These are phyloP conservation scores for Heliothis peltigera DNA, from an alignment of 2,888 invertebrate genomes.

Conservation along the genomic window DNA sequence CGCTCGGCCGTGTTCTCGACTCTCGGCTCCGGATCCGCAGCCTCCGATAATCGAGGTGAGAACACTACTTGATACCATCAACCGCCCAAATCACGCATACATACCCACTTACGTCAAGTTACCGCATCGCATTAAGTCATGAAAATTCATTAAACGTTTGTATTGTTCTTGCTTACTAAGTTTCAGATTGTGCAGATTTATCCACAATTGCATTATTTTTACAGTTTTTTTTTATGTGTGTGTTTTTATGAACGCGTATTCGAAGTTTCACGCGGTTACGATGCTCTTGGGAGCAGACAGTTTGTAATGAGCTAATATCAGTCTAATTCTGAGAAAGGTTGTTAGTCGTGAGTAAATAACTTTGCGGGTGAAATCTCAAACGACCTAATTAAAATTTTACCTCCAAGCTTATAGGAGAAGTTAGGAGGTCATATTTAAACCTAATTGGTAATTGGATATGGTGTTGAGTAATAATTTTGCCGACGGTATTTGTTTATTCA, in stretches of 20 bases:
- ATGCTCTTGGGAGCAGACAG: constrained; percentile 19
- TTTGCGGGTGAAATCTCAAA: constrained; percentile 24
- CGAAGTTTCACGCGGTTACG: background rate
- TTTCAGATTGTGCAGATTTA: constrained; percentile 9
- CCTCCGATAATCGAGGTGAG: constrained; percentile 69
- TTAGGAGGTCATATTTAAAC: constrained; percentile 10
- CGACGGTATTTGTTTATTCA: background rate
- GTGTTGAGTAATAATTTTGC: background rate
- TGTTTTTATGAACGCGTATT: background rate
- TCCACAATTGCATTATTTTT: background rate
- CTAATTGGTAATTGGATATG: constrained; percentile 17
- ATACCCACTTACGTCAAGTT: background rate
- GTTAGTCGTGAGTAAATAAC: constrained; percentile 17
- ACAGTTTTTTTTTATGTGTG: background rate
- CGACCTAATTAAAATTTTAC: constrained; percentile 20
- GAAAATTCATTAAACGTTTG: constrained; percentile 17
- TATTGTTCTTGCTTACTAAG: constrained; percentile 9
- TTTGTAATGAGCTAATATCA: constrained; percentile 9
- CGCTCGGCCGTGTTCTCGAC: constrained; percentile 72
- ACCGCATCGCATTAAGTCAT: constrained; percentile 6
- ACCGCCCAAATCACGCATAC: constrained; percentile 29
- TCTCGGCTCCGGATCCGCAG: constrained; percentile 58
- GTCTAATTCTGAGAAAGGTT: constrained; percentile 11
- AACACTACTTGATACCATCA: constrained; percentile 47
- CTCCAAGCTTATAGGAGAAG: constrained; percentile 7